phyloP scores from a whole-genome alignment of 2,797 vertebrate species.

The Pantherophis alleghaniensis region DNA sequence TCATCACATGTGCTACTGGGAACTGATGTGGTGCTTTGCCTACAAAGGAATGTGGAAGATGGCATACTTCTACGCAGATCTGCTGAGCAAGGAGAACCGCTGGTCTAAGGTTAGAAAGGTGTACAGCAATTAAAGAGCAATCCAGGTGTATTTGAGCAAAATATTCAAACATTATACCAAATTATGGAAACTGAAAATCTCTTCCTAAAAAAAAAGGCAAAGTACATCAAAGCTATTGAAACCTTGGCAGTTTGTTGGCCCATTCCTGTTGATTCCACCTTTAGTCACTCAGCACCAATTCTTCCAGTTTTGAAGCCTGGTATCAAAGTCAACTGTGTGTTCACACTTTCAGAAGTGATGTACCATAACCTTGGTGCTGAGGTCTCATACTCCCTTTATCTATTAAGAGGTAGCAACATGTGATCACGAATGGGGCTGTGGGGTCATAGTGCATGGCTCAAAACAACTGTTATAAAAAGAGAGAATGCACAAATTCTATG shows the following conservation, averaged over 20 bases:
- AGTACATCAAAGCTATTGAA: not conserved
- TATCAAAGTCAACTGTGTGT: not conserved
- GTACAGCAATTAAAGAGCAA: not conserved
- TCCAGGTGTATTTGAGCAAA: not conserved
- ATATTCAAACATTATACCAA: not conserved
- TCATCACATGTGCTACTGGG: conserved; percentile 91
- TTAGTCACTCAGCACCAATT: not conserved
- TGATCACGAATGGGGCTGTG: not conserved
- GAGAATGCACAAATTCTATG: not conserved
- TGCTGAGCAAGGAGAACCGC: conserved; percentile 83
- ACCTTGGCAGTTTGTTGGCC: not conserved
- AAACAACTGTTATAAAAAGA: not conserved
- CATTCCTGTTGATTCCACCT: not conserved
- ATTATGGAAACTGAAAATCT: not conserved
- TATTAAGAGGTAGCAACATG: not conserved
- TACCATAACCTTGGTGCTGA: not conserved
- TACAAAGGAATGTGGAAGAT: conserved; percentile 82
- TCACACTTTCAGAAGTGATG: not conserved
- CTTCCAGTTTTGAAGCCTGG: not conserved
- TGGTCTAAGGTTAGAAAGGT: conserved; percentile 79
- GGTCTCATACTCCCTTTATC: too few relatives aligned
- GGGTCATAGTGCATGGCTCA: not conserved
- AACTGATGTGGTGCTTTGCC: conserved; percentile 88
- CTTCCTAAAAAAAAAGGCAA: not conserved
- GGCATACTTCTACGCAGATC: conserved; percentile 86